These are phyloP conservation scores for Acanthacorydalis orientalis DNA, from an alignment of 2,888 invertebrate species.

Conservation along the genomic window DNA sequence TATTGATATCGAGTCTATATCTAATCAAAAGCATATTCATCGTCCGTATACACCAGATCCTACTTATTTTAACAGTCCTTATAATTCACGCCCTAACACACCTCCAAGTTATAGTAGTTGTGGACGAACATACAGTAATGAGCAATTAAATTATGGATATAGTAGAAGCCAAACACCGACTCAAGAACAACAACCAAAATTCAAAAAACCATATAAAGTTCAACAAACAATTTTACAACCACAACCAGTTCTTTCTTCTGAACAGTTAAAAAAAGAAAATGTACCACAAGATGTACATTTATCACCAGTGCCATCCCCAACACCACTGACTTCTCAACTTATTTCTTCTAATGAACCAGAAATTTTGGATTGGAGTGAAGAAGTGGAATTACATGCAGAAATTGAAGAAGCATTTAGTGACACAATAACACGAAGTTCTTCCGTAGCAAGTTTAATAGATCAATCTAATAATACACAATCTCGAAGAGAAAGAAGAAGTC, in stretches of 20 bases:
- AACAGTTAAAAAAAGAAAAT: slow-evolving; percentile 5
- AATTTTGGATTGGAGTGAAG: slow-evolving; percentile 37
- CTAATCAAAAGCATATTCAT: slow-evolving; percentile 7
- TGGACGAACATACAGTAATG: slow-evolving; percentile 12
- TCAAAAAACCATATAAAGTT: slow-evolving; percentile 3
- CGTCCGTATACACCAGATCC: slow-evolving; percentile 19
- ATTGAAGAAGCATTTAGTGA: slow-evolving; percentile 27
- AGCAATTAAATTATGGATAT: slow-evolving; percentile 12
- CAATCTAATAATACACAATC: slow-evolving; percentile 9
- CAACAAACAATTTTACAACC: slow-evolving; percentile 6
- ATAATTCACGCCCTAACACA: slow-evolving; percentile 21
- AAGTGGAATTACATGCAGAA: slow-evolving; percentile 35
- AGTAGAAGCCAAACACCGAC: neutral
- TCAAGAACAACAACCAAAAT: neutral
- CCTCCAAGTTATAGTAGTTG: slow-evolving; percentile 12
- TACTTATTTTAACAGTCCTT: slow-evolving; percentile 12
- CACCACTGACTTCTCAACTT: neutral
- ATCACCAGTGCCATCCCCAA: slow-evolving; percentile 16
- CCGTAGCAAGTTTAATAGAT: slow-evolving; percentile 29
- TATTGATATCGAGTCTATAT: slow-evolving; percentile 15
- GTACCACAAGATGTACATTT: slow-evolving; percentile 10
- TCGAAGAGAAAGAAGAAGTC: neutral
- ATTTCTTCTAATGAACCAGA: neutral
- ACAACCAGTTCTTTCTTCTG: neutral
- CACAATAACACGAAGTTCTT: slow-evolving; percentile 34